Base-by-base conservation (phyloP, 2,797 vertebrate species). In the Leontopithecus rosalia region DNA sequence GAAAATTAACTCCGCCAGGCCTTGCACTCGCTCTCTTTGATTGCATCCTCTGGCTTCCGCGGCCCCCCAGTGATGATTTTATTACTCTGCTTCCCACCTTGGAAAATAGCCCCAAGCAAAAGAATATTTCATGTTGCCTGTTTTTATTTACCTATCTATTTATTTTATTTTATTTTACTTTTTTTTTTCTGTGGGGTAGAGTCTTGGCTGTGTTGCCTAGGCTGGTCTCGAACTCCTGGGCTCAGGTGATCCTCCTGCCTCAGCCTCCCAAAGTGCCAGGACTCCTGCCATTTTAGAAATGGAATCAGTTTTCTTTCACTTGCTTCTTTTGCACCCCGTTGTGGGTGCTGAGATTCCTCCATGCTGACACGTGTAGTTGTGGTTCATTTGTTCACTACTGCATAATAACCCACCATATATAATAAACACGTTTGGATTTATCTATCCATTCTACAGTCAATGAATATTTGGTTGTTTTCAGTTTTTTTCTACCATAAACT, bases 21-120 rank as follows among this genome's bases (percentile, higher is more conserved):
- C 36, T 79, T 17, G 20, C 3, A 9, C 24, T 10, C 10, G 30
- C 39, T n/a, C 1, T 8, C 20, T 75, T 52, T 41, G 13, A 2
- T 3, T 3, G 7, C 8, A 1, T 11, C 22, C 6, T 15, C 3
- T 12, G 41, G 5, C 36, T 48, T 9, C 8, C 0, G 7, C 1
- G 13, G 3, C 13, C 26, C 28, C 48, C 48, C 26, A 30, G 12
- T 81, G 85, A 72, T 39, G 28, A 83, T 17, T 73, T 64, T 55
- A 30, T 73, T 36, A 39, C 64, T 91, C 75, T 26, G 36, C 77
- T 96, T 86, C 55, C 67, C 17, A 13, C 52, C 8, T 81, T 46
- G 88, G 83, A 67, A 30, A 17, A 1, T 3, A 89, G 26, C 46
- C 14, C 46, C 43, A 67, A 88, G 17, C 11, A 52, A n/a, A 58